Evolutionary conservation across 2,113 vertebrate genomes (phyloP), one percentile per base, ranked within the genome.

Genomic region (Glaucidium brasilianum): DNA sequence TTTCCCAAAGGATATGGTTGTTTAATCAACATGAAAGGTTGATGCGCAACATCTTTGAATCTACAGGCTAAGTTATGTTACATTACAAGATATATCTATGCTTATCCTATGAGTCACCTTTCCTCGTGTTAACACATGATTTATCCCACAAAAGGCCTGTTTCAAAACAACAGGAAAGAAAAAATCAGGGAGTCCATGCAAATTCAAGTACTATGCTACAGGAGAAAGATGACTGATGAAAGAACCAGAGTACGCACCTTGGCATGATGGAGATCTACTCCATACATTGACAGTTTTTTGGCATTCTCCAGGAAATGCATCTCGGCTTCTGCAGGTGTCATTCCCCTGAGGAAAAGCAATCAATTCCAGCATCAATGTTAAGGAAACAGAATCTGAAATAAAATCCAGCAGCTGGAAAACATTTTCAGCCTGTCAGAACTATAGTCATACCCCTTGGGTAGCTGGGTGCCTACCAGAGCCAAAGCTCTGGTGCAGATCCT

Each of bases 201-300:
- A 26, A 49, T 45, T 35, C 6, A 69, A 79, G 21, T 47, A 53
- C 25, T 62, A 18, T 6, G 12, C 15, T 12, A 73, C 17, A 41
- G 30, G 25, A 85, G 43, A 56, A 55, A 68, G 49, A 39, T 0
- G 5, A 75, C 5, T 0, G 1, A 11, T 47, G 29, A n/a, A 90
- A 90, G 59, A 86, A 85, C 21, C 11, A 18, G 37, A 92, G 12
- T 17, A 27, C 63, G 37, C 98, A 99, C 99, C 99, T 99, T 99
- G 59, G 99, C 99, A 76, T 99, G 99, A 96, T 99, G 99, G 74
- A 99, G 98, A 95, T 99, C 99, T 62, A 99, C 99, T 66, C 99
- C 99, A 39, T 99, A 99, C 99, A 99, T 99, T 21, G 99, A 99
- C 2, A 99, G 97, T 82, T 99, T 99, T 98, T 99, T 99, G 97